These are phyloP conservation scores for Chalcis sispes DNA, from an alignment of 2,888 invertebrate genomes.

Conservation along the genomic window DNA sequence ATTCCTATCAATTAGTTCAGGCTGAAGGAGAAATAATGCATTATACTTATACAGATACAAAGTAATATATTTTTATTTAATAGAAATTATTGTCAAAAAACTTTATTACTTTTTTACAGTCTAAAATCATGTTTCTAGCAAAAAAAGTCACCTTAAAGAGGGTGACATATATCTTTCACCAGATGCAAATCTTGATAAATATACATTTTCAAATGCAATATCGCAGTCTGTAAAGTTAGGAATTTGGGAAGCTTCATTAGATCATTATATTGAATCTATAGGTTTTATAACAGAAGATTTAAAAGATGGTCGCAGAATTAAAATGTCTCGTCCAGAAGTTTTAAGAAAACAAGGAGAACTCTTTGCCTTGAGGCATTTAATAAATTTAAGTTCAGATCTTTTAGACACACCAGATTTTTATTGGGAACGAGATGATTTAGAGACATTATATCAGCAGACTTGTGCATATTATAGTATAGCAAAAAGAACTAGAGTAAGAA, in stretches of 20 bases:
- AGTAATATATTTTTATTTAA: constrained; percentile 67
- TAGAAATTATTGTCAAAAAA: background rate
- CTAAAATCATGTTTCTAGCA: constrained; percentile 66
- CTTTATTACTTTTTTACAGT: background rate
- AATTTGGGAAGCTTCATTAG: constrained; percentile 94
- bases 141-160: constrained; percentile 75
- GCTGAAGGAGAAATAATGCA: constrained; percentile 91
- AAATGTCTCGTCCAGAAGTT: constrained; percentile 84
- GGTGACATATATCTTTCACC: constrained; percentile 78
- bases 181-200: constrained; percentile 87
- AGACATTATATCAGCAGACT: constrained; percentile 88
- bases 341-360: constrained; percentile 90
- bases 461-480: constrained; percentile 90
- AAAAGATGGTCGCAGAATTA: constrained; percentile 84
- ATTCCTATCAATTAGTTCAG: constrained; percentile 82
- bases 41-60: constrained; percentile 82
- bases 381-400: constrained; percentile 95
- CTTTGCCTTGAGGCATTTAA: constrained; percentile 90
- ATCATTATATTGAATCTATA: constrained; percentile 89
- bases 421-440: constrained; percentile 96
- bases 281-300: constrained; percentile 88
- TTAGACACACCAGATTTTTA: constrained; percentile 98
- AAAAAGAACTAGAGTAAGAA: constrained; percentile 86
- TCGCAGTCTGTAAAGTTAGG: constrained; percentile 95
- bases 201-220: constrained; percentile 96